Conservation (phyloP, 2,113 vertebrate genomes). For the Vanacampus margaritifer region DNA sequence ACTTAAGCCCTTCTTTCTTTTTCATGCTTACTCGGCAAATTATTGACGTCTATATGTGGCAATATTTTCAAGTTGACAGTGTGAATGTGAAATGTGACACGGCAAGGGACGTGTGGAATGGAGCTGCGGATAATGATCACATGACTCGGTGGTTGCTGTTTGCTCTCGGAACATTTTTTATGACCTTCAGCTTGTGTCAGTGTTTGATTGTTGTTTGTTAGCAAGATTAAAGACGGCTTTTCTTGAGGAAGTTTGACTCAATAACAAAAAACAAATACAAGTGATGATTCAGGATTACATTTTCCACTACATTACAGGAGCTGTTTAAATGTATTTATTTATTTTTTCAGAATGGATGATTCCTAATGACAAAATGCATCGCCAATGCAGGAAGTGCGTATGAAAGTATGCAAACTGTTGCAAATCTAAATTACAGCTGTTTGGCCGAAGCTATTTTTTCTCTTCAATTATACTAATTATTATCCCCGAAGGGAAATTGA, state of each 20-base stretch:
- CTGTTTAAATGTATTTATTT: not conserved
- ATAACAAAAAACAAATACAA: no score
- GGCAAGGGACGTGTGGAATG: not conserved
- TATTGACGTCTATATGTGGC: not conserved
- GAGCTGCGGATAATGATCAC: not conserved
- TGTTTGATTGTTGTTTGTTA: not conserved
- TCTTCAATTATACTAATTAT: not conserved
- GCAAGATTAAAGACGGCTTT: not conserved
- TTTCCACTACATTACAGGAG: not conserved
- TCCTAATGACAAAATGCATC: not conserved
- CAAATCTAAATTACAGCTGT: not conserved
- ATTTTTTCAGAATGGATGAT: not conserved
- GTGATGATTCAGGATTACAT: not conserved
- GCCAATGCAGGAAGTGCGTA: not conserved
- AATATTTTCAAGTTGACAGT: not conserved
- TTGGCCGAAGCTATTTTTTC: not conserved
- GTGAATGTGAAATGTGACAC: conserved; percentile 3
- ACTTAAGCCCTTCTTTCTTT: conserved; percentile 1
- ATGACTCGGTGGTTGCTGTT: not conserved
- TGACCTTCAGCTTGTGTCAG: not conserved
- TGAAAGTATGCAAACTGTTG: not conserved
- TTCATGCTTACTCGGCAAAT: conserved; percentile 8
- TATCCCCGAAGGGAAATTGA: not conserved
- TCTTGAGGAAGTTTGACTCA: not conserved
- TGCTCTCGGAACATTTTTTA: not conserved